Evolutionary conservation across 2,113 vertebrate species (phyloP).

Genomic region (Mustela lutreola): DNA sequence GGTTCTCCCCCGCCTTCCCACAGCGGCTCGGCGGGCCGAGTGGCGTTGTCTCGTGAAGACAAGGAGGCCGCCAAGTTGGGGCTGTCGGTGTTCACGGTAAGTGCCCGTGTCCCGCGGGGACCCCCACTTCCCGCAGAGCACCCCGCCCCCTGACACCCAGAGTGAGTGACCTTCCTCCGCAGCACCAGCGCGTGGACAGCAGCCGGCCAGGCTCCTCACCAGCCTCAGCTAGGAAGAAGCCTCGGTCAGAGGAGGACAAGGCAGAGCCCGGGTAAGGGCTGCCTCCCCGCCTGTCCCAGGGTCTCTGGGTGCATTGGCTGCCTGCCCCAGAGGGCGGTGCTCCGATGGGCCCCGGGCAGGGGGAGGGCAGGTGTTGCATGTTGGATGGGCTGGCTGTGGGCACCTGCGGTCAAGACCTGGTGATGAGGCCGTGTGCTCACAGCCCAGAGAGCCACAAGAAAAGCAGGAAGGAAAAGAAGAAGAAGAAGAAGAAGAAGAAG

Average conservation of each 20-base stretch:
- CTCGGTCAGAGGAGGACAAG: constrained; percentile 73
- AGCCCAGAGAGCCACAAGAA: constrained; percentile 89
- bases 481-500: constrained; percentile 90
- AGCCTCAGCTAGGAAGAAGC: constrained; percentile 11
- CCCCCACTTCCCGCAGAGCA: too few species aligned
- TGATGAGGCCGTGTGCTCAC: neutral
- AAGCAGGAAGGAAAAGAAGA: constrained; percentile 91
- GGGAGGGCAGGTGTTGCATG: neutral
- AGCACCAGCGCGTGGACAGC: constrained; percentile 92
- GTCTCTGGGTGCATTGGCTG: too few species aligned
- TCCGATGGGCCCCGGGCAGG: too few species aligned
- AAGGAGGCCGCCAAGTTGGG: constrained; percentile 95
- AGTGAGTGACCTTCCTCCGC: too few species aligned
- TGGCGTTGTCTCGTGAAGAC: constrained; percentile 95
- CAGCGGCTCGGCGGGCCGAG: constrained; percentile 90
- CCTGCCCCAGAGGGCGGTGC: too few species aligned
- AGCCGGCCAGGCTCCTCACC: constrained; percentile 74
- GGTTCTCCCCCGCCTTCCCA: neutral
- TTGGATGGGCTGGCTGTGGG: too few species aligned
- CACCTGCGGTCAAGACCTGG: neutral
- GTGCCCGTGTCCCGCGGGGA: too few species aligned
- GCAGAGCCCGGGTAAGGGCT: constrained; percentile 84
- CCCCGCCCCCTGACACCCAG: too few species aligned
- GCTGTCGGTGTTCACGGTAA: constrained; percentile 94
- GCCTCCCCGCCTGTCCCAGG: too few species aligned